These are phyloP conservation scores for Lepus europaeus DNA, from an alignment of 2,113 vertebrate species.

Conservation along the genomic window DNA sequence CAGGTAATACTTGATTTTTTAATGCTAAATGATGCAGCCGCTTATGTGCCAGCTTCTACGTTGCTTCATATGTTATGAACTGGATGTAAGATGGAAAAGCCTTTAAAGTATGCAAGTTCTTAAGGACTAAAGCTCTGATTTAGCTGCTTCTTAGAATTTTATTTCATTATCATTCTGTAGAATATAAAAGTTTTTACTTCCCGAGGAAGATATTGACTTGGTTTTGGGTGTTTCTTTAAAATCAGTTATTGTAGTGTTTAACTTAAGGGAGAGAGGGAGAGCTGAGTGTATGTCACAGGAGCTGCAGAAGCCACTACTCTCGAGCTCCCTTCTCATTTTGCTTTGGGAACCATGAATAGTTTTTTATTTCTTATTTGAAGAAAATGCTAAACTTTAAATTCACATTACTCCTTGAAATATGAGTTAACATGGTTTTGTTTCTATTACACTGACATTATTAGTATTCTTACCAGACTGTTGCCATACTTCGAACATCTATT, in stretches of 20 bases:
- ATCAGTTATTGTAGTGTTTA: slow-evolving; percentile 56
- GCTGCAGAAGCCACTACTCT: slow-evolving; percentile 29
- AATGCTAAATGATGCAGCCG: neutral
- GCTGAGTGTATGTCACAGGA: neutral
- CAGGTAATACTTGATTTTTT: neutral
- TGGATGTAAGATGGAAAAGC: neutral
- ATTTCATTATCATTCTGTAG: slow-evolving; percentile 72
- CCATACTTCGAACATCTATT: neutral
- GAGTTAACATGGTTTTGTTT: neutral
- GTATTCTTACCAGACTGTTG: neutral
- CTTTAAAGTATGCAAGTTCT: neutral
- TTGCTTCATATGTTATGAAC: neutral
- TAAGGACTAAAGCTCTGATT: slow-evolving; percentile 2
- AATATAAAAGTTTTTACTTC: slow-evolving; percentile 70
- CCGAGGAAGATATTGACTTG: slow-evolving; percentile 4
- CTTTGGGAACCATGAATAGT: neutral
- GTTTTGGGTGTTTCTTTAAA: neutral
- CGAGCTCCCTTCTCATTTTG: slow-evolving; percentile 30
- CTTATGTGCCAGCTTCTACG: neutral
- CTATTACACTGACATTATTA: neutral
- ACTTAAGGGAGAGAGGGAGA: neutral
- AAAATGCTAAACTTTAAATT: slow-evolving; percentile 60
- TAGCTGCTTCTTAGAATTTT: slow-evolving; percentile 62
- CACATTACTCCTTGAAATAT: slow-evolving; percentile 32
- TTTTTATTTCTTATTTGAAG: slow-evolving; percentile 42